phyloP scores from a whole-genome alignment of 2,797 vertebrate species.

The Fundulus diaphanus region DNA sequence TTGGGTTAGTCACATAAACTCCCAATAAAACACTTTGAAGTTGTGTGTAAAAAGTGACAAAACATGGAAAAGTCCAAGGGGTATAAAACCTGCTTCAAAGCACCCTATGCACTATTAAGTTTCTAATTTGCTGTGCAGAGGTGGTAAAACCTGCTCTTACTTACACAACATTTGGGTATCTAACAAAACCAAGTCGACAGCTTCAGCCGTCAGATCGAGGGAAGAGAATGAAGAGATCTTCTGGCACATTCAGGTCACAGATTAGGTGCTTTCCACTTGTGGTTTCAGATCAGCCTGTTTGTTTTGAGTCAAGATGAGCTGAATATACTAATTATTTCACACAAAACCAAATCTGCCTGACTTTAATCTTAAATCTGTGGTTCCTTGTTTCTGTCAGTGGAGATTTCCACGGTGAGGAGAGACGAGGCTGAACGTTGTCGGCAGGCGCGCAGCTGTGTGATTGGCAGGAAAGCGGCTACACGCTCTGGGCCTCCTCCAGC shows the following conservation, averaged over 20 bases:
- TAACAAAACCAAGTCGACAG: background rate
- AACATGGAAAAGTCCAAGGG: too few relatives aligned
- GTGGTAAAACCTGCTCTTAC: background rate
- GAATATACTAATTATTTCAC: constrained; percentile 15
- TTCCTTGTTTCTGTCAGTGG: constrained; percentile 20
- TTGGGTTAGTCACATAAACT: too few relatives aligned
- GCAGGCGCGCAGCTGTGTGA: background rate
- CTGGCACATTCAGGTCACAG: background rate
- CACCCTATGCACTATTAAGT: background rate
- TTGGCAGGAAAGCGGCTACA: background rate
- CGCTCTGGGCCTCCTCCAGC: background rate
- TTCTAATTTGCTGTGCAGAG: background rate
- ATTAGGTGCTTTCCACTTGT: constrained; percentile 8
- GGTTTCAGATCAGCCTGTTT: constrained; percentile 34
- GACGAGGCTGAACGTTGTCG: background rate
- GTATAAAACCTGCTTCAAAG: background rate
- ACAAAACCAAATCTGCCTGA: constrained; percentile 2
- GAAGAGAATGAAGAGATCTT: background rate
- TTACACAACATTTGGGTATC: background rate
- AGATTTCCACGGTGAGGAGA: constrained; percentile 27
- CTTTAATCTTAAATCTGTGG: constrained; percentile 37
- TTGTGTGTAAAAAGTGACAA: too few relatives aligned
- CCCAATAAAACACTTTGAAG: too few relatives aligned
- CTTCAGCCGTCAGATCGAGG: background rate
- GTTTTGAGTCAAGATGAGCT: constrained; percentile 21